Evolutionary conservation across 1,140 invertebrate genomes (phyloP), one percentile per base, ranked within the genome.

Genomic region (Andrena cerasifolii): DNA sequence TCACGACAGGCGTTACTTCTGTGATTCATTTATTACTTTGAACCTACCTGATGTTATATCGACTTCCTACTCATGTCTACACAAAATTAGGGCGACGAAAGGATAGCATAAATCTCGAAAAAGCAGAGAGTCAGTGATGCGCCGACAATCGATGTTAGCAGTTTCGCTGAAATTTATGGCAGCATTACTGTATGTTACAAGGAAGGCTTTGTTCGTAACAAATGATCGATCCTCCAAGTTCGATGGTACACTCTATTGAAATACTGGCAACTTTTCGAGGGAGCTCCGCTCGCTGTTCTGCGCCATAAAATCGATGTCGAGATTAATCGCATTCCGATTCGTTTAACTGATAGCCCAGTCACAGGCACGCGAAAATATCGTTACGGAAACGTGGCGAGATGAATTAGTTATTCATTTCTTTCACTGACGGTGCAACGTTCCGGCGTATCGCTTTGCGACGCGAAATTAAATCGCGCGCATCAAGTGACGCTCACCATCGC

Each of bases 251-350:
- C 14, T 36, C 45, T n/a, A 16, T 16, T 18, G 36, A 54, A 66
- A 33, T 54, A 54, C 28, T 24, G 24, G 16, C 6, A 43, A 18
- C 24, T 8, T 31, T 8, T 21, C 4, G 28, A 49, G 0, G 26
- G n/a, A 74, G 61, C 47, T 12, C 16, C 45, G 49, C 56, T 54
- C 59, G 16, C 24, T 24, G 51, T 43, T 51, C 66, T 18, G 36
- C 43, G 21, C n/a, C 45, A 58, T 43, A 65, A 36, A 67, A 66
- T 78, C 81, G 67, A 83, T 82, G 54, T 8, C 12, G 18, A 72
- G 67, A 82, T 83, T 77, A 81, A 82, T 82, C 54, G 51, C 21
- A 47, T 51, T 67, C 75, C 53, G 59, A 63, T 80, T 61, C 72
- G 67, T 82, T 53, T 51, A 54, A 65, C 62, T n/a, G 76, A 49